Evolutionary conservation across 2,888 invertebrate genomes (phyloP).

Genomic region (Dysmachus trigonus): DNA sequence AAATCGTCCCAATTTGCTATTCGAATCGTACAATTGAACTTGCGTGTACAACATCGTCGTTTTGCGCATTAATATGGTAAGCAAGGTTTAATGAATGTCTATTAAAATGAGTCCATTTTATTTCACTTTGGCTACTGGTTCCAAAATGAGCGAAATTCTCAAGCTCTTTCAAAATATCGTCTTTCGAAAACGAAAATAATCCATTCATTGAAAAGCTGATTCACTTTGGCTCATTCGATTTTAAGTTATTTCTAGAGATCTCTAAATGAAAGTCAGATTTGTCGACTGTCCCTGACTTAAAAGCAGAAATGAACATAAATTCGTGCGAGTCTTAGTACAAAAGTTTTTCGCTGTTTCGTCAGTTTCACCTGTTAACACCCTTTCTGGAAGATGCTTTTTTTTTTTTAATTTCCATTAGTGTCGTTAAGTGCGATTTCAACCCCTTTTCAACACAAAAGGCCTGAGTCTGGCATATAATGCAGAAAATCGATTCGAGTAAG

Average conservation of each 20-base stretch:
- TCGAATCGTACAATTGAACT: too few species aligned
- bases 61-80: too few species aligned
- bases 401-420: neutral
- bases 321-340: neutral
- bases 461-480: neutral
- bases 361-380: neutral
- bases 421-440: neutral
- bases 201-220: neutral
- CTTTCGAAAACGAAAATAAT: neutral
- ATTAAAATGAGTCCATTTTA: neutral
- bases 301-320: neutral
- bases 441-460: neutral
- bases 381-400: neutral
- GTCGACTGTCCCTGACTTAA: neutral
- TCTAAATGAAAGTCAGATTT: neutral
- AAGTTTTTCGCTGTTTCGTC: neutral
- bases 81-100: too few species aligned
- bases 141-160: neutral
- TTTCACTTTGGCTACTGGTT: neutral
- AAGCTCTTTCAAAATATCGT: neutral
- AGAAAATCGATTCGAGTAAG: constrained; percentile 7
- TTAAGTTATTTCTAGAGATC: neutral
- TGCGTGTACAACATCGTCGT: too few species aligned
- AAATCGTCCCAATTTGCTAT: too few species aligned
- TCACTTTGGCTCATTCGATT: neutral